Evolutionary conservation across 92 coral and sea anemone species (phyloP).

Genomic region (Heliopora coerulea): DNA sequence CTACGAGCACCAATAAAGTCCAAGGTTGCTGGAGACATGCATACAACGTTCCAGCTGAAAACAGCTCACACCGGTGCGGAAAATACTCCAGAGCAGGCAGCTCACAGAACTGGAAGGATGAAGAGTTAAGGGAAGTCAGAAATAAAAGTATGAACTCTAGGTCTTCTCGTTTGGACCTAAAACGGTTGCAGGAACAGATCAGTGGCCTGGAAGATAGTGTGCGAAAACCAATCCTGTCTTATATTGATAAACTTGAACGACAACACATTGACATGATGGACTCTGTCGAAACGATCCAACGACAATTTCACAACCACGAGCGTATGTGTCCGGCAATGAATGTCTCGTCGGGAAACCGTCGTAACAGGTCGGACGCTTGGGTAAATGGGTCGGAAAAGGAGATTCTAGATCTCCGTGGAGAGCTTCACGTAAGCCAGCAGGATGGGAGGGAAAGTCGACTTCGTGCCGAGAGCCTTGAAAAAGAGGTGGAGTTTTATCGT

Average conservation of each 20-base stretch:
- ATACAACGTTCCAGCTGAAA: slow-evolving; percentile 25
- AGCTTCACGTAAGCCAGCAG: slow-evolving; percentile 3
- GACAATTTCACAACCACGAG: slow-evolving; percentile 13
- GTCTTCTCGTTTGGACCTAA: slow-evolving; percentile 13
- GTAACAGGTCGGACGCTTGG: slow-evolving; percentile 1
- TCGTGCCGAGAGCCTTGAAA: slow-evolving; percentile 17
- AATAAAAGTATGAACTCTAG: background rate
- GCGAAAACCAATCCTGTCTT: slow-evolving; percentile 22
- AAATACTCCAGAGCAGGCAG: background rate
- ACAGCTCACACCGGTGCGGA: slow-evolving; percentile 18
- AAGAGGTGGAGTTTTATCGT: slow-evolving; percentile 18
- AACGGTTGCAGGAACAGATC: slow-evolving; percentile 17
- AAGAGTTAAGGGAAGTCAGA: background rate
- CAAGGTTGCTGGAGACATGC: slow-evolving; percentile 27
- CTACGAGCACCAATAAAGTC: slow-evolving; percentile 2
- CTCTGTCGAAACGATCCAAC: slow-evolving; percentile 29
- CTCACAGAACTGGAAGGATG: background rate
- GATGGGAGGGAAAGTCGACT: background rate
- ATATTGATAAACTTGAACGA: slow-evolving; percentile 10
- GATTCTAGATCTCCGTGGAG: background rate
- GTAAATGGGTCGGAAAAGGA: slow-evolving; percentile 5
- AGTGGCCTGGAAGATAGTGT: slow-evolving; percentile 13
- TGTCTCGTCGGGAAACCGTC: background rate
- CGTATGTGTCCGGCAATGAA: slow-evolving; percentile 19
- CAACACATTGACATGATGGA: slow-evolving; percentile 10